Evolutionary conservation across 2,888 invertebrate genomes (phyloP).

Genomic region (Drosophila prolongata): DNA sequence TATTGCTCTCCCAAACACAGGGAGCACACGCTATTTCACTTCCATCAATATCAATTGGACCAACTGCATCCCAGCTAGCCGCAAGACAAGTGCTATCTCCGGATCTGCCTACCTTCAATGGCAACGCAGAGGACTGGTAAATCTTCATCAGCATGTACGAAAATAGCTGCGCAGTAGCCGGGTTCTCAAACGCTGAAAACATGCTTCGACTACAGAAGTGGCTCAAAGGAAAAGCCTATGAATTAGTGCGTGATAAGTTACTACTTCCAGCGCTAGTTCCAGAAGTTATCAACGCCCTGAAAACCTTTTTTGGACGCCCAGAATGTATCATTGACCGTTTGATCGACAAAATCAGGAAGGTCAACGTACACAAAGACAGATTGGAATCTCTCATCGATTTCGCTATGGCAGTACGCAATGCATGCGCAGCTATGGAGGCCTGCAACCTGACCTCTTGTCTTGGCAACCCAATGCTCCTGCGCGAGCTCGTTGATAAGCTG

Average conservation of each 20-base stretch:
- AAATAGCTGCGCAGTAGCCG: not conserved
- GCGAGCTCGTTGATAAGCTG: not conserved
- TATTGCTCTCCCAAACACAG: not conserved
- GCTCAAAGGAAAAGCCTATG: not conserved
- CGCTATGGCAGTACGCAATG: not conserved
- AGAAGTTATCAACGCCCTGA: not conserved
- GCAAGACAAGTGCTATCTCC: not conserved
- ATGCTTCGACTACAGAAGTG: not conserved
- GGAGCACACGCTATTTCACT: not conserved
- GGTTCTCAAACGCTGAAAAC: not conserved
- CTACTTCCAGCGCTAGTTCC: not conserved
- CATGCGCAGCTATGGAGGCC: not conserved
- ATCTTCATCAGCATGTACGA: not conserved
- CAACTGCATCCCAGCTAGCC: not conserved
- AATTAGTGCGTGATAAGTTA: not conserved
- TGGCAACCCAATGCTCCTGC: not conserved
- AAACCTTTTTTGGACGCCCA: not conserved
- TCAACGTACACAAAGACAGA: not conserved
- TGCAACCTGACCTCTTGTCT: not conserved
- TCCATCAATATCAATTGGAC: not conserved
- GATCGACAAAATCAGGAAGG: not conserved
- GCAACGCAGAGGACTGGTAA: not conserved
- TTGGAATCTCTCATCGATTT: not conserved
- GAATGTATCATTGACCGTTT: not conserved
- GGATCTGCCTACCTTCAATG: not conserved